Evolutionary conservation across 2,113 vertebrate genomes (phyloP).

Genomic region (Menidia beryllina): DNA sequence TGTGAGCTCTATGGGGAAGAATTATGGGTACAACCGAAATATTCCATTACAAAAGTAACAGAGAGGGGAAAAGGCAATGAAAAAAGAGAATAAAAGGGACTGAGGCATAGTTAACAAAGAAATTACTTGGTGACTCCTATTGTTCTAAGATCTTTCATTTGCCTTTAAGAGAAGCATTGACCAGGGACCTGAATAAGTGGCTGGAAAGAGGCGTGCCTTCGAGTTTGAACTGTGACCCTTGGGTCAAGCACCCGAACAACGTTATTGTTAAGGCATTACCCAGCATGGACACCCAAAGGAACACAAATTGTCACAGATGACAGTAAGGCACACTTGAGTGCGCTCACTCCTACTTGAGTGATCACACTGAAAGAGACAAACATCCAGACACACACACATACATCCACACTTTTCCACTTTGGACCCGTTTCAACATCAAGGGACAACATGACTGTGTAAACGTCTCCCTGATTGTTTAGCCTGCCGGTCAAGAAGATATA

Average conservation of each 20-base stretch:
- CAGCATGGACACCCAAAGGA: slow-evolving; percentile 35
- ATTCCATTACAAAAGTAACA: slow-evolving; percentile 24
- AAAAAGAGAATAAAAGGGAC: slow-evolving; percentile 14
- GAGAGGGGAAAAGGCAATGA: slow-evolving; percentile 33
- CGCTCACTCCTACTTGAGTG: slow-evolving; percentile 49
- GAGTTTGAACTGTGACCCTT: slow-evolving; percentile 63
- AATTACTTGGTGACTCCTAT: slow-evolving; percentile 42
- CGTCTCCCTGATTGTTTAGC: slow-evolving; percentile 72
- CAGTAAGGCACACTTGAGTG: slow-evolving; percentile 58
- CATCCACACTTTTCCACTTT: slow-evolving; percentile 22
- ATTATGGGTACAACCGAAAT: slow-evolving; percentile 24
- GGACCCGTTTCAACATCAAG: slow-evolving; percentile 42
- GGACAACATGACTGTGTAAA: slow-evolving; percentile 66
- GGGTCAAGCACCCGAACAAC: slow-evolving; percentile 58
- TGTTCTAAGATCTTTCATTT: slow-evolving; percentile 62
- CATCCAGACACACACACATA: slow-evolving; percentile 20
- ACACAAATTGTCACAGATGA: slow-evolving; percentile 44
- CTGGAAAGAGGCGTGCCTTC: slow-evolving; percentile 34
- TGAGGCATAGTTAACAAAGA: slow-evolving; percentile 61
- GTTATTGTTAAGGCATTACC: slow-evolving; percentile 58
- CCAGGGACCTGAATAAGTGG: slow-evolving; percentile 50
- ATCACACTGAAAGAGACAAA: slow-evolving; percentile 33
- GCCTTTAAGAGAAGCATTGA: slow-evolving; percentile 49
- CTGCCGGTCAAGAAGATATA: slow-evolving; percentile 64
- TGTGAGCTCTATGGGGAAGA: slow-evolving; percentile 7